Evolutionary conservation across 2,113 vertebrate genomes (phyloP).

Genomic region (Lophura nycthemera): DNA sequence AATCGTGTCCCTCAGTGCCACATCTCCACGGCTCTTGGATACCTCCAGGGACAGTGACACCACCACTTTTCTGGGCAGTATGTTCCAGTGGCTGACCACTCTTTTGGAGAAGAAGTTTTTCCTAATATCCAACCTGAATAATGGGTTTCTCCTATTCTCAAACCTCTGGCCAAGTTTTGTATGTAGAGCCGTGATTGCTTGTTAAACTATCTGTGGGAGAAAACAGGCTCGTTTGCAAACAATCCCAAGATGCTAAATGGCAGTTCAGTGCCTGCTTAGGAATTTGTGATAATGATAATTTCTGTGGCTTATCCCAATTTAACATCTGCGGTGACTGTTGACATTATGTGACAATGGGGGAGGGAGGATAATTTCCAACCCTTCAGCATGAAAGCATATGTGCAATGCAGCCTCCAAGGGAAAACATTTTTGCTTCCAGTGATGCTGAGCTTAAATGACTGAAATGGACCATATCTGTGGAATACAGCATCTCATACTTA

Average conservation of each 20-base stretch:
- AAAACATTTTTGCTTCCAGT: not conserved
- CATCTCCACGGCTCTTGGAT: too few relatives aligned
- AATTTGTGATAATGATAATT: not conserved
- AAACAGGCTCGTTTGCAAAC: not conserved
- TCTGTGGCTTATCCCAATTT: not conserved
- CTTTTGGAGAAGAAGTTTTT: too few relatives aligned
- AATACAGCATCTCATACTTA: not conserved
- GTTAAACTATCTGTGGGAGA: not conserved
- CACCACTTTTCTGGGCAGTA: too few relatives aligned
- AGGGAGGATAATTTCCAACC: not conserved
- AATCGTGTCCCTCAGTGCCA: too few relatives aligned
- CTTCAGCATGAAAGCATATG: not conserved
- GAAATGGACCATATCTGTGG: not conserved
- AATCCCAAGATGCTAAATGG: not conserved
- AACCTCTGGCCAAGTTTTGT: not conserved
- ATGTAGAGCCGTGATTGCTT: not conserved
- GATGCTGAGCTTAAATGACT: not conserved
- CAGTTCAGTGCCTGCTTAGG: not conserved
- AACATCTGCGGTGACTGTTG: not conserved
- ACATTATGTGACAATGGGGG: not conserved
- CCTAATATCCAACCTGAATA: not conserved
- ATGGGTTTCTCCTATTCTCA: not conserved
- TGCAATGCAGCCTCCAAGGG: not conserved
- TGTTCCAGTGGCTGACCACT: too few relatives aligned
- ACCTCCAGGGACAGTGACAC: too few relatives aligned